A percentile compares a stretch with the other conserved stretches of the same genome.
phyloP scores from a whole-genome alignment of 1,140 invertebrate genomes.

The Stratiolaelaps scimitus region DNA sequence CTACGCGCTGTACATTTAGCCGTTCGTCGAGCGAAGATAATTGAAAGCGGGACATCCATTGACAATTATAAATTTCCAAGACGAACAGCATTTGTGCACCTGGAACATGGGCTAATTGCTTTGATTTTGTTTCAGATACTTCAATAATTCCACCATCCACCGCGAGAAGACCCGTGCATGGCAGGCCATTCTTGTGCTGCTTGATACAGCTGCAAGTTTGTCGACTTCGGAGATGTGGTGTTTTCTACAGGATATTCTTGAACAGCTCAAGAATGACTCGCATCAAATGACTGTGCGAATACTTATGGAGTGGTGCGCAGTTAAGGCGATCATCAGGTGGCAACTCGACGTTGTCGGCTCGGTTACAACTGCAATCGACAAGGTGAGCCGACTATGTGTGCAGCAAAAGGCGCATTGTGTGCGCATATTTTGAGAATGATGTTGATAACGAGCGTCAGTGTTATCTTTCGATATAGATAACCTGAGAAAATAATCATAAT shows the following conservation, averaged over 20 bases:
- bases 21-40: no score
- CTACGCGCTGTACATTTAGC: no score
- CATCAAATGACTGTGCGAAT: slow-evolving; percentile 26
- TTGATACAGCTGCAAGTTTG: background rate
- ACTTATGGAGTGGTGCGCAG: slow-evolving; percentile 20
- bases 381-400: background rate
- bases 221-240: background rate
- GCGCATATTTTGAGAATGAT: no score
- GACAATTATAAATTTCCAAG: no score
- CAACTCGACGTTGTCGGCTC: background rate
- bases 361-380: background rate
- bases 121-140: background rate
- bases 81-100: no score
- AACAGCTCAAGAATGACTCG: background rate
- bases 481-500: no score
- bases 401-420: no score
- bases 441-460: no score
- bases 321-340: background rate
- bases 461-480: no score
- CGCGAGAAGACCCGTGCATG: slow-evolving; percentile 16
- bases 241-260: background rate
- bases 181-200: slow-evolving; percentile 14
- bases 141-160: slow-evolving; percentile 23
- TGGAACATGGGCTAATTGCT: no score
- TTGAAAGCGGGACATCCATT: no score